A percentile compares a stretch with the other conserved stretches of the same genome.
phyloP scores from a whole-genome alignment of 2,888 invertebrate species.

The Nasonovia ribisnigri region DNA sequence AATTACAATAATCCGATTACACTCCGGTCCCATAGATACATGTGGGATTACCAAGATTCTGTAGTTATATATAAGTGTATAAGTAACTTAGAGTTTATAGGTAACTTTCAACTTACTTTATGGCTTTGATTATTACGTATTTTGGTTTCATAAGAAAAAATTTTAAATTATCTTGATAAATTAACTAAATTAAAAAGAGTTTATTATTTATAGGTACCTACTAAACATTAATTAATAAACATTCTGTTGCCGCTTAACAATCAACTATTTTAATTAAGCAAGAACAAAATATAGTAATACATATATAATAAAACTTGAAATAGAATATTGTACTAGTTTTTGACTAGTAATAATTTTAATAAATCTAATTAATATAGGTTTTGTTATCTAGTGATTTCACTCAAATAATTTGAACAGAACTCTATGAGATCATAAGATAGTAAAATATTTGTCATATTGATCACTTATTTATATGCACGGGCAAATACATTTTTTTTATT shows the following conservation, averaged over 20 bases:
- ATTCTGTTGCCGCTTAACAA: background rate
- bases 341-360: background rate
- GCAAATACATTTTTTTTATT: background rate
- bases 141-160: background rate
- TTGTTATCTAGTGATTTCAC: background rate
- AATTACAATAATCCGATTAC: background rate
- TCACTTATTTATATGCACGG: background rate
- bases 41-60: background rate
- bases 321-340: background rate
- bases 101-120: background rate
- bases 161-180: background rate
- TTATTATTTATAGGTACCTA: background rate
- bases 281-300: background rate
- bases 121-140: background rate
- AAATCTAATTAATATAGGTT: background rate
- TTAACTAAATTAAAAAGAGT: background rate
- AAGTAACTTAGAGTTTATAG: too few relatives aligned
- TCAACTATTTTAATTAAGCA: background rate
- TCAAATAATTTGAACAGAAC: background rate
- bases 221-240: background rate
- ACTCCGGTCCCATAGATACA: background rate
- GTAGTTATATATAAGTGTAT: background rate
- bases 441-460: background rate
- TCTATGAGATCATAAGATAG: background rate
- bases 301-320: background rate